phyloP scores from a whole-genome alignment of 2,113 vertebrate species.

The Bungarus multicinctus region DNA sequence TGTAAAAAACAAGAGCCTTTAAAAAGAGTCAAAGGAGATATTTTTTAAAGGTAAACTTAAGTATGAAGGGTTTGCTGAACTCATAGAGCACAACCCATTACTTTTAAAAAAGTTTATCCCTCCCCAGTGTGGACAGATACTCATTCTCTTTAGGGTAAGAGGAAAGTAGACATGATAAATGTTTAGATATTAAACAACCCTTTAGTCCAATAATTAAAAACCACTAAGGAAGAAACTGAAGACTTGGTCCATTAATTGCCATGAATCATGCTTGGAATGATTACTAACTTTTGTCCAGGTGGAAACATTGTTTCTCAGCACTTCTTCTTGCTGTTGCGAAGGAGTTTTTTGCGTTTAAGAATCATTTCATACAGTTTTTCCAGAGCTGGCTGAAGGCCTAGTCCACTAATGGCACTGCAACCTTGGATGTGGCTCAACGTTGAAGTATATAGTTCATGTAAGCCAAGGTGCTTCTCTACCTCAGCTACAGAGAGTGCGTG shows the following conservation, averaged over 20 bases:
- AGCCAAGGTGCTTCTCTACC: conserved; percentile 81
- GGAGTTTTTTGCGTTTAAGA: conserved; percentile 81
- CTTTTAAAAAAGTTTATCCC: background rate
- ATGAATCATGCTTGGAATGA: background rate
- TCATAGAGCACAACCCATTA: background rate
- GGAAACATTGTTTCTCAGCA: conserved; percentile 66
- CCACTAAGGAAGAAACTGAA: background rate
- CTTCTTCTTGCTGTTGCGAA: conserved; percentile 76
- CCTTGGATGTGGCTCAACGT: conserved; percentile 83
- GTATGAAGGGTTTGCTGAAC: background rate
- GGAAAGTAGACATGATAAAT: background rate
- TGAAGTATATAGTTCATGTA: conserved; percentile 77
- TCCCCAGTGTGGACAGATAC: too few species aligned
- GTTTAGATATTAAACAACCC: background rate
- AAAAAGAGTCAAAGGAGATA: background rate
- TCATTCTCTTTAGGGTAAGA: background rate
- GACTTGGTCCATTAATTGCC: background rate
- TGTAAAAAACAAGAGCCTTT: background rate
- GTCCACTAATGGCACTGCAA: conserved; percentile 85
- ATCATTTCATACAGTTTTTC: conserved; percentile 91
- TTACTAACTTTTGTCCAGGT: background rate
- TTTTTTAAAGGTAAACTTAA: background rate
- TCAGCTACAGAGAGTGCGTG: conserved; percentile 73
- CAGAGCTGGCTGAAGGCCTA: conserved; percentile 80
- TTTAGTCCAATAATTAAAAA: background rate